A percentile compares a stretch with the other conserved stretches of the same genome.
These are phyloP conservation scores for Plebejus anna DNA, from an alignment of 2,888 invertebrate genomes.

Conservation along the genomic window DNA sequence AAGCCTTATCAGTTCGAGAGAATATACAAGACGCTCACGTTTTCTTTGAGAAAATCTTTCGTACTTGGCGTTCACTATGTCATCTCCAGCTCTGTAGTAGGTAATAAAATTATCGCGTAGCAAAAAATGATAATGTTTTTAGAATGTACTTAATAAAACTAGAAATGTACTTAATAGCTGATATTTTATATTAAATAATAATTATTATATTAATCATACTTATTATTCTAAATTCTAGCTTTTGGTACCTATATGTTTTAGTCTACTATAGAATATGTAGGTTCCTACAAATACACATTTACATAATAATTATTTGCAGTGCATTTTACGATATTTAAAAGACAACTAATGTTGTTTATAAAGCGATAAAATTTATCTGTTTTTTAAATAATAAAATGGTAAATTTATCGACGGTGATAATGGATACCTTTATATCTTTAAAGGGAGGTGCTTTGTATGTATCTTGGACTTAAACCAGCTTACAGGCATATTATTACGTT, in stretches of 20 bases:
- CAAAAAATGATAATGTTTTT: not conserved
- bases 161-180: too few relatives aligned
- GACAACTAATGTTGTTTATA: slow-evolving; percentile 15
- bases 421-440: slow-evolving; percentile 13
- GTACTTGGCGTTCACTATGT: not conserved
- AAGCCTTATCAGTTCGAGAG: slow-evolving; percentile 1
- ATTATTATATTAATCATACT: too few relatives aligned
- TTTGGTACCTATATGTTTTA: not conserved
- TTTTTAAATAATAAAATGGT: slow-evolving; percentile 21
- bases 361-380: slow-evolving; percentile 19
- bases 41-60: not conserved
- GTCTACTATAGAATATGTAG: too few relatives aligned
- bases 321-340: slow-evolving; percentile 23
- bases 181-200: too few relatives aligned
- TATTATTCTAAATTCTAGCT: too few relatives aligned
- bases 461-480: slow-evolving; percentile 1
- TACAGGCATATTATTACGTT: slow-evolving; percentile 1
- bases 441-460: slow-evolving; percentile 12
- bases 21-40: not conserved
- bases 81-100: not conserved
- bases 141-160: too few relatives aligned
- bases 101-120: not conserved
- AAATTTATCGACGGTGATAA: slow-evolving; percentile 20
- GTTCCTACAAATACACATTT: not conserved
- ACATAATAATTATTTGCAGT: not conserved